Conservation (phyloP, 2,888 invertebrate genomes). For the Sphinx pinastri region DNA sequence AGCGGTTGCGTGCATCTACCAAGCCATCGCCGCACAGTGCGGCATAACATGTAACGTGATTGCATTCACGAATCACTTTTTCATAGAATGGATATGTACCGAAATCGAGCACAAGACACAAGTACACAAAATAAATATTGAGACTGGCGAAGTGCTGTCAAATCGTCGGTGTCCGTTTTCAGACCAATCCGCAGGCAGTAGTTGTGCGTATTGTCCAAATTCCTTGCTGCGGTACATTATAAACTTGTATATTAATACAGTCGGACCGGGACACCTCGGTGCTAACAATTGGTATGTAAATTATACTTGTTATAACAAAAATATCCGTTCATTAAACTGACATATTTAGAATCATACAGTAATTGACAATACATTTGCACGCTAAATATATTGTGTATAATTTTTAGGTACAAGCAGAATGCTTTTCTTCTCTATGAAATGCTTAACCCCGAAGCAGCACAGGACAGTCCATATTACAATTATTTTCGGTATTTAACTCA, state of each 20-base stretch:
- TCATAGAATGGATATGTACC: slow-evolving; percentile 59
- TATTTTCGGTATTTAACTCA: slow-evolving; percentile 40
- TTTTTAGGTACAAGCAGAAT: slow-evolving; percentile 58
- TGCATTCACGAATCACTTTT: slow-evolving; percentile 66
- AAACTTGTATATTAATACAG: slow-evolving; percentile 50
- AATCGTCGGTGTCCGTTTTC: slow-evolving; percentile 62
- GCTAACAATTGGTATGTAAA: slow-evolving; percentile 16
- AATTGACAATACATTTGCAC: too few species aligned
- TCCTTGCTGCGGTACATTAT: slow-evolving; percentile 56
- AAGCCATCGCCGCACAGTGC: slow-evolving; percentile 60
- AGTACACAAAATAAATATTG: slow-evolving; percentile 55
- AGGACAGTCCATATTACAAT: slow-evolving; percentile 36
- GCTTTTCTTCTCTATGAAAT: slow-evolving; percentile 55
- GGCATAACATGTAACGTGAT: slow-evolving; percentile 60
- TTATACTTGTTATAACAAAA: not conserved
- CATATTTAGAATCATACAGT: too few species aligned
- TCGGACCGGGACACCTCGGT: slow-evolving; percentile 43
- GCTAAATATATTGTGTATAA: not conserved
- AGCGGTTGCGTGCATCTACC: slow-evolving; percentile 57
- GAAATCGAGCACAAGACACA: slow-evolving; percentile 31
- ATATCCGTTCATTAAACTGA: not conserved
- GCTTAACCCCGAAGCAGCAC: slow-evolving; percentile 39
- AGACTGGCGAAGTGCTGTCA: slow-evolving; percentile 52
- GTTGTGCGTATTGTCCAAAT: slow-evolving; percentile 52
- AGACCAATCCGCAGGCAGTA: slow-evolving; percentile 28